Base-by-base conservation (phyloP, 2,797 vertebrate genomes). In the Enteromius viviparus region DNA sequence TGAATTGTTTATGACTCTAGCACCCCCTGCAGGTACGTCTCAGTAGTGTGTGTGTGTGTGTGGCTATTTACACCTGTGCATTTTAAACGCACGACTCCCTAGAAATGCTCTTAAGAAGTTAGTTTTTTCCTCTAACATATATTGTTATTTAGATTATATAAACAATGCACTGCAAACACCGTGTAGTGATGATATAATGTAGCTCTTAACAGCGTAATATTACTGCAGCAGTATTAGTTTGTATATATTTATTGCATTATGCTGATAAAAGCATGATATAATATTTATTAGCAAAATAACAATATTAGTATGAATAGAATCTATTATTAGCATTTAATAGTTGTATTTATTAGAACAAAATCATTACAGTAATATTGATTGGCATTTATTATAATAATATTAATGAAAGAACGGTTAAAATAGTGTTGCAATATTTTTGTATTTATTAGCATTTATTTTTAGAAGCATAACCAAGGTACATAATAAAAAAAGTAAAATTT, bases 1-100 rank as follows among this genome's bases (percentile, higher is more conserved):
- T 47, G 65, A 77, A 77, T 45, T 29, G 1, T 26, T 26, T 76
- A 49, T 49, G 81, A 68, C 72, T 82, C 80, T 75, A 82, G 81
- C 75, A 62, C 5, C 81, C 51, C 51, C 81, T 58, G 49, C 40
- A 78, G 81, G 65, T 60, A 3, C n/a, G 64, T 1, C 23, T 26
- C 26, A 29, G 40, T 45, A 47, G 37, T 14, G 49, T 32, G 51
- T 21, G n/a, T 45, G 55, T 23, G 8, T 23, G 68, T 23, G 3
- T 14, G 19, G 26, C 10, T 23, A 23, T 69, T 42, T 14, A 42
- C 21, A 69, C 21, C 11, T 15, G 40, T 23, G n/a, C 40, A 14
- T 29, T 5, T 26, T 23, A 58, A 23, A 6, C 3, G 9, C 32
- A 37, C 17, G 7, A 62, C 58, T 26, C 4, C 23, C 5, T 12